Evolutionary conservation across 2,113 vertebrate species (phyloP).

Genomic region (Willisornis vidua): DNA sequence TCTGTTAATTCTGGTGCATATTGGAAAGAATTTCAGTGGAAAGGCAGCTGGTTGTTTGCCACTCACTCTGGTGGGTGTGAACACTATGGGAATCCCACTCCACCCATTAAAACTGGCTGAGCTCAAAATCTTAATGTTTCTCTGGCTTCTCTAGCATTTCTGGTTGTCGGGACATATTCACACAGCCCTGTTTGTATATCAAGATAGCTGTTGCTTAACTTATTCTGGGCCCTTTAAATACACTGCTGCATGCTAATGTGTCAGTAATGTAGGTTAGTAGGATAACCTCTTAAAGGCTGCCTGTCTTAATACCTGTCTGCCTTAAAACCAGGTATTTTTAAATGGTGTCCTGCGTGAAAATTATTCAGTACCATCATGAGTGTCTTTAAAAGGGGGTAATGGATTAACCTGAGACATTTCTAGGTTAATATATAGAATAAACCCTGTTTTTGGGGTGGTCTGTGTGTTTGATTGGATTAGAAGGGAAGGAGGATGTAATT

Average conservation of each 20-base stretch:
- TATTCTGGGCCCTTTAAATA: neutral
- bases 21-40: neutral
- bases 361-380: neutral
- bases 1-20: neutral
- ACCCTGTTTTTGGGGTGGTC: neutral
- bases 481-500: neutral
- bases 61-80: slow-evolving; percentile 32
- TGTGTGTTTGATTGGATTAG: neutral
- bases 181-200: neutral
- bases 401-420: neutral
- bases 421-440: neutral
- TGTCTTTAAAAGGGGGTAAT: neutral
- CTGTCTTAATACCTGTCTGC: neutral
- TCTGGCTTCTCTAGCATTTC: slow-evolving; percentile 53
- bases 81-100: slow-evolving; percentile 29
- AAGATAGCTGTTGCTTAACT: slow-evolving; percentile 2
- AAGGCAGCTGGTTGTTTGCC: slow-evolving; percentile 40
- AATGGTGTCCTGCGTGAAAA: neutral
- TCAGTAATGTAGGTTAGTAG: slow-evolving; percentile 59
- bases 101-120: slow-evolving; percentile 56
- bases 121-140: slow-evolving; percentile 38
- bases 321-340: slow-evolving; percentile 7
- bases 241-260: neutral
- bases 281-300: neutral
- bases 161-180: slow-evolving; percentile 30